Conservation (phyloP, 2,888 invertebrate genomes). For the Orthonevra nobilis region DNA sequence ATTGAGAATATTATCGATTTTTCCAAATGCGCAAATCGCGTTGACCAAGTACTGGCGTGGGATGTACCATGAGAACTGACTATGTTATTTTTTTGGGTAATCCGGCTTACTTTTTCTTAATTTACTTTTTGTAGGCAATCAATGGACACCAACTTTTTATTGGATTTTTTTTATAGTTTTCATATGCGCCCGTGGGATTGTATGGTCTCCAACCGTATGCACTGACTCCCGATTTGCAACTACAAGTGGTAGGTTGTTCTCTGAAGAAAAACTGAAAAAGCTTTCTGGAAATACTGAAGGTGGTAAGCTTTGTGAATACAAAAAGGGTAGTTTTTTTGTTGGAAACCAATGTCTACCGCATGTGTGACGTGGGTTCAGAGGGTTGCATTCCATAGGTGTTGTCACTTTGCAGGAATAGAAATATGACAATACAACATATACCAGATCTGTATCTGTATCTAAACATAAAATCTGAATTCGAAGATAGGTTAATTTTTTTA, state of each 20-base stretch:
- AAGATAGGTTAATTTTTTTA: too few relatives aligned
- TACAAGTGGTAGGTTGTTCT: slow-evolving; percentile 30
- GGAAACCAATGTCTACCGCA: not conserved
- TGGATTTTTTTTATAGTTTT: slow-evolving; percentile 19
- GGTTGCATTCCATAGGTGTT: too few relatives aligned
- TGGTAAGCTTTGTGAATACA: slow-evolving; percentile 16
- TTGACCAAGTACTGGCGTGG: slow-evolving; percentile 5
- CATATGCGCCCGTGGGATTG: slow-evolving; percentile 28
- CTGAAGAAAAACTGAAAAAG: slow-evolving; percentile 26
- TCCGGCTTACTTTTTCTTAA: slow-evolving; percentile 11
- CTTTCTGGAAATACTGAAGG: slow-evolving; percentile 33
- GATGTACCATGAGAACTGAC: not conserved
- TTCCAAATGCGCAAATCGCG: slow-evolving; percentile 36
- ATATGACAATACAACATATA: too few relatives aligned
- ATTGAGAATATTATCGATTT: slow-evolving; percentile 47
- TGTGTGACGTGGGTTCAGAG: not conserved
- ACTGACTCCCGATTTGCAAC: slow-evolving; percentile 58
- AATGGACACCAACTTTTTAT: slow-evolving; percentile 32
- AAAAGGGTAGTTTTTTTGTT: not conserved
- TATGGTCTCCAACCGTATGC: slow-evolving; percentile 33
- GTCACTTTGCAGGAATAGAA: too few relatives aligned
- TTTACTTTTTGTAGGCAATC: slow-evolving; percentile 17
- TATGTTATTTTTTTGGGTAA: slow-evolving; percentile 21
- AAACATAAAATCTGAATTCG: too few relatives aligned
- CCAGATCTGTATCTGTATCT: too few relatives aligned